Base-by-base conservation (phyloP, 2,797 vertebrate species). In the Xyrichtys novacula region DNA sequence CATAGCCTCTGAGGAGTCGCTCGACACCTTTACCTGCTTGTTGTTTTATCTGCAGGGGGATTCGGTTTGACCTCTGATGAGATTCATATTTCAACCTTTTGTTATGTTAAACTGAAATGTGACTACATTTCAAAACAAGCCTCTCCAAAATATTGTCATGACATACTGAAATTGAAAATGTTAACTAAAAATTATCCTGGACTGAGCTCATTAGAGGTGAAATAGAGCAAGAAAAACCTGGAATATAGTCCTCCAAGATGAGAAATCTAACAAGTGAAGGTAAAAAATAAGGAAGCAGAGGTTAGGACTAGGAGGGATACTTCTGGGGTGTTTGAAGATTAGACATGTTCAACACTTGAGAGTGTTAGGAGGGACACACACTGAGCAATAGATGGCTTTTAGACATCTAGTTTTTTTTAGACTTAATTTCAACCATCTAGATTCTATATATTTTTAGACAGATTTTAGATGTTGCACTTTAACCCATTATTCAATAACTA, bases 101-200 rank as follows among this genome's bases (percentile, higher is more conserved):
- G 71, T 77, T 69, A 63, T 78, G 64, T 69, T 86, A 50, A 85
- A 85, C 79, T 72, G 40, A 56, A 53, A 65, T 19, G 0, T 75
- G 67, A 86, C 83, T 78, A 67, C 23, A 69, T 85, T 69, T 76
- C 20, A 67, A 54, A 78, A 23, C 50, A 47, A 71, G 40, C 29
- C 25, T 55, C 46, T 66, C 40, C 5, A 17, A 42, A 71, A 78
- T 80, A 57, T 40, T 60, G 77, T 81, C 42, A 29, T 46, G 53
- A 7, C 31, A 42, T 3, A 42, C 7, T 39, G 6, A 50, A 22
- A 26, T 1, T 58, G 55, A 6, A 28, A 25, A 8, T 57, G 22
- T 44, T 31, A 4, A 54, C 50, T 23, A n/a, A 55, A 40, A 59
- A 57, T 20, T 11, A 19, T 57, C 16, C 16, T 50, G 44, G 50